Evolutionary conservation across 2,113 vertebrate species (phyloP).

Genomic region (Ciconia boyciana): DNA sequence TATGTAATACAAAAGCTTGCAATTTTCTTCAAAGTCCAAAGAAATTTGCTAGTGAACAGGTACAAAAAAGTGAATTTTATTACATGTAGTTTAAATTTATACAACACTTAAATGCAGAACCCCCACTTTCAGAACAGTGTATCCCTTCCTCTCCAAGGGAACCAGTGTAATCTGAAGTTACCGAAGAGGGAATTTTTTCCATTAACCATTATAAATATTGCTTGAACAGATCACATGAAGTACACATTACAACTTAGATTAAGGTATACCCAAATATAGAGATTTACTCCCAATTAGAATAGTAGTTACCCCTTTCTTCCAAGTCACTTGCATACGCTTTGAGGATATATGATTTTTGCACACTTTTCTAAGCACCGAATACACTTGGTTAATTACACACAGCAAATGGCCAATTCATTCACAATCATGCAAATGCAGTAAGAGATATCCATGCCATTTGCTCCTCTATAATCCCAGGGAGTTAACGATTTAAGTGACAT

Average conservation of each 20-base stretch:
- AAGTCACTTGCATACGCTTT: background rate
- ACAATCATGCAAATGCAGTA: constrained; percentile 2
- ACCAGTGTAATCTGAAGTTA: background rate
- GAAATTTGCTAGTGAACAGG: background rate
- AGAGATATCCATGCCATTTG: background rate
- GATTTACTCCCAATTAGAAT: background rate
- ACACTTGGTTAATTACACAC: background rate
- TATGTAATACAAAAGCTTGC: background rate
- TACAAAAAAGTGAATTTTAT: constrained; percentile 41
- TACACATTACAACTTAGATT: background rate
- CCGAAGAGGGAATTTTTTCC: background rate
- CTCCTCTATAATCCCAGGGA: background rate
- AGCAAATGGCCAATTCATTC: constrained; percentile 24
- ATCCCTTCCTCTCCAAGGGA: background rate
- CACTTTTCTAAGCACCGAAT: background rate
- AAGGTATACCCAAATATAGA: background rate
- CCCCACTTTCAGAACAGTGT: background rate
- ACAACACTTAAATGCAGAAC: background rate
- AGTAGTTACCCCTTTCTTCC: background rate
- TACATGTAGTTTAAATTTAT: background rate
- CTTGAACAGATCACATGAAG: background rate
- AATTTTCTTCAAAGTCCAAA: background rate
- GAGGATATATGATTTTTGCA: background rate
- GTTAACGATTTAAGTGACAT: background rate
- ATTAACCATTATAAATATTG: background rate